A percentile compares a stretch with the other conserved stretches of the same genome.
Conservation (phyloP, 2,888 invertebrate genomes). For the Agrotis puta region DNA sequence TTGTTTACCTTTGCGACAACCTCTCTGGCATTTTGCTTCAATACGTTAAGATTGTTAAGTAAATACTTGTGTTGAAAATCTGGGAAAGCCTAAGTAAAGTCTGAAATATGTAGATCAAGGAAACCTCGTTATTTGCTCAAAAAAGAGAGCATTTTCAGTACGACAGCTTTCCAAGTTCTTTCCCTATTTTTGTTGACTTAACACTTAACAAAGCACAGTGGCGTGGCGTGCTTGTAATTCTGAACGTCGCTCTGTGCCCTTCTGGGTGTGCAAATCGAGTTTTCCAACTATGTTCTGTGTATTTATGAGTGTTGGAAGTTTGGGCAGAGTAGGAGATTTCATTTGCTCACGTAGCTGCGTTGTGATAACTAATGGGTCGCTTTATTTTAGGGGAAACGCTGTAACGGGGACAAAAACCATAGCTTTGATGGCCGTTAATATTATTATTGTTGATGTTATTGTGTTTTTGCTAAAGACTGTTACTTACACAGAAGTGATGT, state of each 20-base stretch:
- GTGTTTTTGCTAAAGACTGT: neutral
- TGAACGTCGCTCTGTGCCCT: slow-evolving; percentile 68
- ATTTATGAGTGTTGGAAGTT: slow-evolving; percentile 60
- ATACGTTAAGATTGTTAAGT: slow-evolving; percentile 13
- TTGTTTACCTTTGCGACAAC: slow-evolving; percentile 15
- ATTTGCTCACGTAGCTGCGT: slow-evolving; percentile 40
- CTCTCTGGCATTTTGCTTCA: slow-evolving; percentile 16
- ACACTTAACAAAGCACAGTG: slow-evolving; percentile 56
- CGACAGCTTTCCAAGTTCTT: slow-evolving; percentile 62
- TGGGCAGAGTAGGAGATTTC: slow-evolving; percentile 52
- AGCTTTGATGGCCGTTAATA: neutral
- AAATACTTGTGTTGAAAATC: slow-evolving; percentile 39
- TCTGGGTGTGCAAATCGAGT: slow-evolving; percentile 66
- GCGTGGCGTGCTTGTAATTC: slow-evolving; percentile 72
- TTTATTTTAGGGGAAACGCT: slow-evolving; percentile 21
- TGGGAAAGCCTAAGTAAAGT: slow-evolving; percentile 35
- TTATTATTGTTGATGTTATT: neutral
- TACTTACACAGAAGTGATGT: neutral
- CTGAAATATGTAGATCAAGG: slow-evolving; percentile 42
- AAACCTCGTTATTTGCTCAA: slow-evolving; percentile 60
- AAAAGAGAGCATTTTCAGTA: slow-evolving; percentile 47
- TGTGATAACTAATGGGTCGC: slow-evolving; percentile 33
- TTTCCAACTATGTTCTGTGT: slow-evolving; percentile 69
- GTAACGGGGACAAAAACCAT: slow-evolving; percentile 22
- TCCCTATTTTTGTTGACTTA: slow-evolving; percentile 68